Base-by-base conservation (phyloP, 1,140 invertebrate species). In the Anthonomus grandis region DNA sequence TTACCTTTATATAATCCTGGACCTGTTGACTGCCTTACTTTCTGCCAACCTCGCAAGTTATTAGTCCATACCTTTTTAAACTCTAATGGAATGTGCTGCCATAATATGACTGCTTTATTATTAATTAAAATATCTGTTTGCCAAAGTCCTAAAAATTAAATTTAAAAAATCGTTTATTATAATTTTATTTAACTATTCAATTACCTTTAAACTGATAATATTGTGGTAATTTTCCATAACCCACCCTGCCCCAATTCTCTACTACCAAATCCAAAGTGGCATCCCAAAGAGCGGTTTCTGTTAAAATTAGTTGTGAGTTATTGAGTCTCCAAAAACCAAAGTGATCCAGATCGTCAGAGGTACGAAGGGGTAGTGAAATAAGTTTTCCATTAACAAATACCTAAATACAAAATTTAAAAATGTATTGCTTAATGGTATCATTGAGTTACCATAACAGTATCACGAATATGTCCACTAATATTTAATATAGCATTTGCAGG, bases 211-310 rank as follows among this genome's bases (percentile, higher is more conserved):
- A 65, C 52, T 81, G 74, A 24, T 74, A 65, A 55, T 74, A 76
- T 54, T 75, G 69, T 5, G 68, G 45, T 4, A 76, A 70, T 6
- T 55, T 22, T 1, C 79, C 79, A 72, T 73, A 84, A 63, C 83
- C 83, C 12, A 78, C 75, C 39, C 82, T 65, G 0, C 80, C 82
- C 57, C 77, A 74, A 64, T 84, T 83, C 61, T 84, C 82, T 3
- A 84, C 80, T 2, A 84, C 48, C 19, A 84, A 68, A 53, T 83
- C 79, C 24, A 83, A 57, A 5, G 68, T 73, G 10, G 68, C 67
- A 54, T 65, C 8, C 3, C 6, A 45, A 21, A 2, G 24, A 17
- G 18, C 34, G 8, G 8, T 8, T 41, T 9, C 3, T 12, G 8
- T 8, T 8, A 21, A 45, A 21, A 38, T 38, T 38, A 4, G 37